Evolutionary conservation across 2,888 invertebrate genomes (phyloP).

Genomic region (Hydriomena furcata): DNA sequence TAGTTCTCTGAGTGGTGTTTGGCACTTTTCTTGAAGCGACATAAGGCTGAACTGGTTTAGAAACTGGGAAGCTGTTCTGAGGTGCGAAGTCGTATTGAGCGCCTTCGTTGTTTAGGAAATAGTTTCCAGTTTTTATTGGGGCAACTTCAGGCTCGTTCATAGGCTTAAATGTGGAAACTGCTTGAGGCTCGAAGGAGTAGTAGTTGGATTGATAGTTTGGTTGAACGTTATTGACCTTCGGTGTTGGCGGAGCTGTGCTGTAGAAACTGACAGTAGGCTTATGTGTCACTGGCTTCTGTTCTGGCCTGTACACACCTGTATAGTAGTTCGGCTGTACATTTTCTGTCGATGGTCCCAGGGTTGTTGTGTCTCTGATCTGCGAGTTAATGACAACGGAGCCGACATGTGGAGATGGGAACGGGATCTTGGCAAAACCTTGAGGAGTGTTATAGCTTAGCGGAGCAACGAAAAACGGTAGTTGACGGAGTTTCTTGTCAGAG

Average conservation of each 20-base stretch:
- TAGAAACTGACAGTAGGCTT: conserved; percentile 72
- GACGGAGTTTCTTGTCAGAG: conserved; percentile 88
- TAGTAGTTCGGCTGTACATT: conserved; percentile 29
- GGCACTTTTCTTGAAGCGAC: conserved; percentile 56
- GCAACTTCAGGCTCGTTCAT: conserved; percentile 47
- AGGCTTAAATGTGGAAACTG: conserved; percentile 61
- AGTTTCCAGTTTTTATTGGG: conserved; percentile 58
- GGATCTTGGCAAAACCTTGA: conserved; percentile 92
- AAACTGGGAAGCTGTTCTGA: conserved; percentile 38
- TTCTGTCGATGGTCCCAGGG: conserved; percentile 41
- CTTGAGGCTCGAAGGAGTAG: conserved; percentile 74
- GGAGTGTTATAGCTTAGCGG: conserved; percentile 93
- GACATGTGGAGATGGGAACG: conserved; percentile 93
- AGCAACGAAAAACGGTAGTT: conserved; percentile 93
- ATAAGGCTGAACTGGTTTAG: conserved; percentile 44
- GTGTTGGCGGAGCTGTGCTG: conserved; percentile 47
- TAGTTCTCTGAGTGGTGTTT: conserved; percentile 48
- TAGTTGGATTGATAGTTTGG: conserved; percentile 54
- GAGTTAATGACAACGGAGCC: conserved; percentile 92
- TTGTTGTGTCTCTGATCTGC: conserved; percentile 58
- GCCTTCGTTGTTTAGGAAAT: conserved; percentile 56
- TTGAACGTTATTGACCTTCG: conserved; percentile 40
- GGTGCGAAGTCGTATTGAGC: conserved; percentile 55
- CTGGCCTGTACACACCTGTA: conserved; percentile 37
- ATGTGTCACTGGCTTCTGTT: conserved; percentile 63